Evolutionary conservation across 2,888 invertebrate genomes (phyloP).

Genomic region (Ormyrus nitidulus): DNA sequence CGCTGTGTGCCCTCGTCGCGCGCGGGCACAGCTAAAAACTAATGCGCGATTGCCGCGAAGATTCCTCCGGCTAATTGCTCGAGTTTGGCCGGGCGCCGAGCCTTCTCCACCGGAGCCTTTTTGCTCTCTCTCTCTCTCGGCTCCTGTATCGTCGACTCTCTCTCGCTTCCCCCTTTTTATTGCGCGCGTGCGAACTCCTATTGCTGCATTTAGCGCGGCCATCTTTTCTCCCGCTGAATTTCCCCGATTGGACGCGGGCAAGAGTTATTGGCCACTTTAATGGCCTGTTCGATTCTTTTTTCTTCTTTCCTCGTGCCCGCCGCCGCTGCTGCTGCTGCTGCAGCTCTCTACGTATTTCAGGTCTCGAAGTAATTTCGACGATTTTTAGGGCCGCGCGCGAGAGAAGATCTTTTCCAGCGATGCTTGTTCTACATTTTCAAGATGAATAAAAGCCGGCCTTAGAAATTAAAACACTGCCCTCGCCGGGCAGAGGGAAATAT

Average conservation of each 20-base stretch:
- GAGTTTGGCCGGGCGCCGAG: conserved; percentile 47
- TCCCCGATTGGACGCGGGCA: too few species aligned
- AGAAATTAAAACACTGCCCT: too few species aligned
- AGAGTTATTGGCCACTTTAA: conserved; percentile 5
- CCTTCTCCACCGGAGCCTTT: not conserved
- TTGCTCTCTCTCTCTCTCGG: not conserved
- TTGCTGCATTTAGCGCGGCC: conserved; percentile 19
- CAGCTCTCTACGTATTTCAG: too few species aligned
- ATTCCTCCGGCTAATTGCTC: conserved; percentile 38
- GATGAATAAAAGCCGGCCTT: too few species aligned
- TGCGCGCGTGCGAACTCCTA: not conserved
- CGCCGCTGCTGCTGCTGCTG: too few species aligned
- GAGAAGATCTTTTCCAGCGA: too few species aligned
- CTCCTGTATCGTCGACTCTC: not conserved
- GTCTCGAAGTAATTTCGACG: too few species aligned
- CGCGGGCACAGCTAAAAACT: conserved; percentile 33
- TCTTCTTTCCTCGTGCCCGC: too few species aligned
- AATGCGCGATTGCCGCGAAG: conserved; percentile 29
- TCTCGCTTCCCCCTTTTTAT: not conserved
- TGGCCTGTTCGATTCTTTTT: too few species aligned
- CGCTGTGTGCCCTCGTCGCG: not conserved
- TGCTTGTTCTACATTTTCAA: too few species aligned
- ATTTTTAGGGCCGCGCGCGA: too few species aligned
- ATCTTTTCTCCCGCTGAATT: not conserved
- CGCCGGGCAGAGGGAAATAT: too few species aligned